phyloP scores from a whole-genome alignment of 2,888 invertebrate genomes.

The Cosmopolites sordidus region DNA sequence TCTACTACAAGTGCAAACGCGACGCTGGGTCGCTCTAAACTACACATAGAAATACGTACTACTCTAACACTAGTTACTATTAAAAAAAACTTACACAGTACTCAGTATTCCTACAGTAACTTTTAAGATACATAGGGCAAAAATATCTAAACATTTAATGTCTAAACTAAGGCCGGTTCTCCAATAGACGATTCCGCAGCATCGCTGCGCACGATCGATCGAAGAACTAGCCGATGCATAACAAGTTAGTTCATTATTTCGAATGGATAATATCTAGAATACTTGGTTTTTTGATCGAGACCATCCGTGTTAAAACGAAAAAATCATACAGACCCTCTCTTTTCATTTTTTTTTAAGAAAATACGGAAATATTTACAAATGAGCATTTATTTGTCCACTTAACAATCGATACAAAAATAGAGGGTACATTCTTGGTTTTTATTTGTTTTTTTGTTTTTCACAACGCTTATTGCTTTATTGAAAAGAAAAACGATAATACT shows the following conservation, averaged over 20 bases:
- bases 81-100: constrained; percentile 43
- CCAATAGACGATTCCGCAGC: neutral
- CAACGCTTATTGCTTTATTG: constrained; percentile 50
- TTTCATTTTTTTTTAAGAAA: constrained; percentile 28
- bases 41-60: constrained; percentile 50
- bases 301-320: constrained; percentile 32
- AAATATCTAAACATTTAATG: constrained; percentile 45
- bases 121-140: constrained; percentile 47
- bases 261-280: constrained; percentile 27
- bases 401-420: constrained; percentile 53
- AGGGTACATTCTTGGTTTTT: constrained; percentile 47
- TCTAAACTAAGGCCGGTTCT: constrained; percentile 22
- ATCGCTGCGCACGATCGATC: neutral
- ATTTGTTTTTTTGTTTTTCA: constrained; percentile 37
- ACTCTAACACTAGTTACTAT: constrained; percentile 41
- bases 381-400: constrained; percentile 40
- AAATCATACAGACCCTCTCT: constrained; percentile 44
- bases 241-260: constrained; percentile 24
- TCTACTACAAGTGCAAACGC: constrained; percentile 52
- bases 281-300: constrained; percentile 7
- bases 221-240: constrained; percentile 1
- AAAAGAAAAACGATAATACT: too few relatives aligned
- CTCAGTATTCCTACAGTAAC: constrained; percentile 46
- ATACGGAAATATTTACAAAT: constrained; percentile 40
- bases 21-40: constrained; percentile 45